These are phyloP conservation scores for Bucco capensis DNA, from an alignment of 2,113 vertebrate species.

Conservation along the genomic window DNA sequence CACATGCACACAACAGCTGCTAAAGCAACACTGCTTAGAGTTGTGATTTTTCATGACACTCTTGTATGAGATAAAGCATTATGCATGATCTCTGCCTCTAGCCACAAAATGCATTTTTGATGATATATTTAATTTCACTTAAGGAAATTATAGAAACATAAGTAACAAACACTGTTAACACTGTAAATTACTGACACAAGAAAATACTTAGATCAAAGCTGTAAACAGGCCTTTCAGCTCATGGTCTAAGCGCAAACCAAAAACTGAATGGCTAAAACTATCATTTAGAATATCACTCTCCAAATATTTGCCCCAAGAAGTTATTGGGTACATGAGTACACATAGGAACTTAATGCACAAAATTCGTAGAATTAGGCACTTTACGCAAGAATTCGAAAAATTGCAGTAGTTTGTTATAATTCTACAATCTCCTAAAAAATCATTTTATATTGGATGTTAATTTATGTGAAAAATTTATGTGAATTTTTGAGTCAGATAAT, in stretches of 20 bases:
- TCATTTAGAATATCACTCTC: background rate
- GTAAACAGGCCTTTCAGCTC: background rate
- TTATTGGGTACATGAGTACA: rapidly evolving
- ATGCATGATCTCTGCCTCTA: rapidly evolving
- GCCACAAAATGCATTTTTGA: background rate
- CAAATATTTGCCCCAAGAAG: background rate
- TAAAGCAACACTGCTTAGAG: background rate
- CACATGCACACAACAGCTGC: background rate
- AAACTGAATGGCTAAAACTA: background rate
- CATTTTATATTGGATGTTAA: background rate
- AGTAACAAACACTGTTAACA: background rate
- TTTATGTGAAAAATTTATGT: background rate
- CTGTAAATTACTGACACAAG: background rate
- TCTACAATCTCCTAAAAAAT: background rate
- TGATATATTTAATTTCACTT: background rate
- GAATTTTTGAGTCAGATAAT: background rate
- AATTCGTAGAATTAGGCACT: background rate
- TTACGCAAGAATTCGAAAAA: background rate
- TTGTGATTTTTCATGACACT: background rate
- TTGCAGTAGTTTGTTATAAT: background rate
- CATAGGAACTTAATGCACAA: background rate
- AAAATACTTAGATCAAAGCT: background rate
- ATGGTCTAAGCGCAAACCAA: background rate
- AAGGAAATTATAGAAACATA: background rate
- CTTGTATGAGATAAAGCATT: background rate